Percentiles rank a stretch among this genome's conserved stretches.
Evolutionary conservation across 2,888 invertebrate species (phyloP).

Genomic region (Dioctria rufipes): DNA sequence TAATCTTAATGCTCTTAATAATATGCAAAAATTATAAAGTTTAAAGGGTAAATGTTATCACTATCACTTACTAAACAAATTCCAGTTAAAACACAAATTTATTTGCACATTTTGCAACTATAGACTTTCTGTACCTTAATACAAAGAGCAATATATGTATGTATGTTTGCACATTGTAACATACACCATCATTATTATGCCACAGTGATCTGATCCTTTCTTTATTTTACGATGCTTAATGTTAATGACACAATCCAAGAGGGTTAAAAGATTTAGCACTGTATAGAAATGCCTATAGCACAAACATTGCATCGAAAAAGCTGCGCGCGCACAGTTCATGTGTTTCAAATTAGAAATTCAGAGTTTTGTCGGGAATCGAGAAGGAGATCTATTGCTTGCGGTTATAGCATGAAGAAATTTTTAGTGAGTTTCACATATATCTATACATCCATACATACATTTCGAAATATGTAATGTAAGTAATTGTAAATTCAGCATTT

Average conservation of each 20-base stretch:
- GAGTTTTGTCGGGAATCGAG: constrained; percentile 41
- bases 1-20: no score
- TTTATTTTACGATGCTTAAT: neutral
- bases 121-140: neutral
- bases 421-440: constrained; percentile 43
- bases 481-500: constrained; percentile 12
- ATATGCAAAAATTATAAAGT: neutral
- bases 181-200: constrained; percentile 20
- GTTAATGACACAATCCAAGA: constrained; percentile 25
- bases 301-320: no score
- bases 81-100: constrained; percentile 3
- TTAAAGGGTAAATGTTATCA: constrained; percentile 26
- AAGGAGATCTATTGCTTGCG: constrained; percentile 38
- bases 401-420: constrained; percentile 34
- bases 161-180: no score
- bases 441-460: neutral
- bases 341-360: constrained; percentile 46
- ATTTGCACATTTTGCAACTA: neutral
- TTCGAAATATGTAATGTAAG: constrained; percentile 12
- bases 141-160: neutral
- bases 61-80: neutral
- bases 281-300: no score
- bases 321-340: neutral
- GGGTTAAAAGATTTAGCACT: neutral
- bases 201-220: constrained; percentile 45